phyloP scores from a whole-genome alignment of 2,888 invertebrate species.

The Lysandra bellargus region DNA sequence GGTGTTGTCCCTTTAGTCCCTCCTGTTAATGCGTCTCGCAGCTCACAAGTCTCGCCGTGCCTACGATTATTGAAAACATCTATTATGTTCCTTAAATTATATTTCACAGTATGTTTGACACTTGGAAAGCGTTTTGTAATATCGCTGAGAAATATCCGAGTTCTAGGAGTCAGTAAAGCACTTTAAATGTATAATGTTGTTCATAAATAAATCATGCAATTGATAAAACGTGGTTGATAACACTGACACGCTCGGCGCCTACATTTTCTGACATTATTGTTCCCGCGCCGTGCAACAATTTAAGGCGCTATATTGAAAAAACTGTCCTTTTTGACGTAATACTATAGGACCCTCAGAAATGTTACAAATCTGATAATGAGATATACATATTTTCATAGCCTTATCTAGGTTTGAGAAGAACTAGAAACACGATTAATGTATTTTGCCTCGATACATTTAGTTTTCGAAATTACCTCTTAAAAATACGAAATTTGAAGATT shows the following conservation, averaged over 20 bases:
- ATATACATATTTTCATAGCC: no score
- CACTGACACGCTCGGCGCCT: conserved; percentile 4
- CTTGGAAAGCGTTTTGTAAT: background rate
- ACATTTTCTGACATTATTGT: conserved; percentile 1
- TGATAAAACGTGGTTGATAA: conserved; percentile 15
- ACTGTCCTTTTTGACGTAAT: no score
- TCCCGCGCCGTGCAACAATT: conserved; percentile 1
- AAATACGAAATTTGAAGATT: no score
- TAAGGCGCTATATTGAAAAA: no score
- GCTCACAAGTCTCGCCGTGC: background rate
- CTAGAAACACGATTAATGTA: no score
- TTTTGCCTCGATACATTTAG: no score
- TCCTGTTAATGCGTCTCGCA: background rate
- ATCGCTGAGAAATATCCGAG: background rate
- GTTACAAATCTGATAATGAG: no score
- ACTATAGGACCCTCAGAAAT: no score
- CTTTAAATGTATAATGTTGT: background rate
- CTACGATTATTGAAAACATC: background rate
- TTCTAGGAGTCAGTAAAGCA: background rate
- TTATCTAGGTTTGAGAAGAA: no score
- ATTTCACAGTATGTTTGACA: background rate
- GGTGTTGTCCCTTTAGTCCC: background rate
- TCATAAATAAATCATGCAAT: conserved; percentile 18
- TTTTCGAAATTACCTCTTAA: no score
- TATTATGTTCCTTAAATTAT: background rate